These are phyloP conservation scores for Drosophila trapezifrons DNA, from an alignment of 1,140 invertebrate species.

Conservation along the genomic window DNA sequence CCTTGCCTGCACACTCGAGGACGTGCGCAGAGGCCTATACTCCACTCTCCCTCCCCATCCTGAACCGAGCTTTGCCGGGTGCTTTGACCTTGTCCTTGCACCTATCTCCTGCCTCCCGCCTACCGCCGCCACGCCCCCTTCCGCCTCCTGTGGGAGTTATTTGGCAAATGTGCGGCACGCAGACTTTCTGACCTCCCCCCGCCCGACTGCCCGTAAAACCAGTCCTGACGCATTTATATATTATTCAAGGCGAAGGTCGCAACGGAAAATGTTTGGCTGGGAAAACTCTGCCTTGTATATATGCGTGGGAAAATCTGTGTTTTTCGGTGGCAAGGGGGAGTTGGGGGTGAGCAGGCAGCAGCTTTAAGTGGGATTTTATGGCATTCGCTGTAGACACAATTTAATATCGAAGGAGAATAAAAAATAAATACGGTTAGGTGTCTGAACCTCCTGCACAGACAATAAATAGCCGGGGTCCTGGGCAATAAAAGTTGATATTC, in stretches of 20 bases:
- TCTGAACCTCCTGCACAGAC: slow-evolving; percentile 64
- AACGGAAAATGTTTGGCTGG: slow-evolving; percentile 5
- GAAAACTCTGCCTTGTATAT: slow-evolving; percentile 21
- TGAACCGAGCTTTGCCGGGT: slow-evolving; percentile 57
- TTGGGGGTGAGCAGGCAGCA: neutral
- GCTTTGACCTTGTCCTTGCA: slow-evolving; percentile 80
- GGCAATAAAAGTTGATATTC: slow-evolving; percentile 64
- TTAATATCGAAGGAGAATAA: slow-evolving; percentile 59
- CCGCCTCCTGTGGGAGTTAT: slow-evolving; percentile 66
- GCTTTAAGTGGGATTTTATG: slow-evolving; percentile 76
- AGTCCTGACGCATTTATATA: slow-evolving; percentile 71
- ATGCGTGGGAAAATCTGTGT: slow-evolving; percentile 70
- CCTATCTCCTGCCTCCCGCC: slow-evolving; percentile 18
- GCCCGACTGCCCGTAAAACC: slow-evolving; percentile 16
- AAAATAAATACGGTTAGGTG: slow-evolving; percentile 59
- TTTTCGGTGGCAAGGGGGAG: neutral
- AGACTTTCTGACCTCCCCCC: slow-evolving; percentile 53
- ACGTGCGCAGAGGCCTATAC: slow-evolving; percentile 51
- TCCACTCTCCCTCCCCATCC: neutral
- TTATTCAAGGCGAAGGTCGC: slow-evolving; percentile 76
- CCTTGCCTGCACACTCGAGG: slow-evolving; percentile 42
- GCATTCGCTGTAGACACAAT: slow-evolving; percentile 74
- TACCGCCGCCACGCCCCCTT: slow-evolving; percentile 12
- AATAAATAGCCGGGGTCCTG: slow-evolving; percentile 61
- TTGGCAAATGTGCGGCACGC: slow-evolving; percentile 79